Evolutionary conservation across 2,888 invertebrate genomes (phyloP), one percentile per base, ranked within the genome.

Genomic region (Mechanitis messenoides): DNA sequence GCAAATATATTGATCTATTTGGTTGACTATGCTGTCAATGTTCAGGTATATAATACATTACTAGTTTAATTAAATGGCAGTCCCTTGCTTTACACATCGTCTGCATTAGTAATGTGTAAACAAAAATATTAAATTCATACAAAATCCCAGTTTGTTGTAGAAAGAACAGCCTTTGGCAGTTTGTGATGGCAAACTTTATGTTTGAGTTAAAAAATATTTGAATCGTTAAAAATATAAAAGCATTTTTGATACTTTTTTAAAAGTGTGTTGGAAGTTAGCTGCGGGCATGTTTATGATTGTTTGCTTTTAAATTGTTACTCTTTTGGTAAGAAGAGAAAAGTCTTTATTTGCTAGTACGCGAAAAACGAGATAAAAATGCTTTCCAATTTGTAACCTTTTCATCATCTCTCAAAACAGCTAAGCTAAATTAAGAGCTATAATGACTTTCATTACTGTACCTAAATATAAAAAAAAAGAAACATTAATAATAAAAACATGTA

Each of bases 161-260:
- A 56, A 60, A 45, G 55, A 45, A 50, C 31, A 46, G 53, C 56
- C 42, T 55, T 55, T 33, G 53, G 56, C 53, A 33, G 12, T 57
- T 45, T 9, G 42, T 56, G 53, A 53, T 53, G 11, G 42, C 35
- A 53, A 60, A 56, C 56, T 56, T 42, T 56, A 33, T 56, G 53
- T 60, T 45, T 56, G 28, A 53, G 53, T 28, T 53, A 45, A 38
- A 60, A 60, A 60, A 60, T 47, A 47, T 60, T 60, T 60, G 50
- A 55, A 55, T 55, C 38, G 33, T 53, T 45, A 53, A 60, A 50
- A 60, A 60, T 60, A 53, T 33, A 33, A 56, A 11, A 45, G n/a
- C 45, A 45, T 45, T 42, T 56, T 56, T 56, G 45, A 45, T 42
- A 45, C 56, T 31, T 56, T 45, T 54, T 45, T 31, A 45, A n/a